These are phyloP conservation scores for Heteropelma amictum DNA, from an alignment of 2,888 invertebrate species.

Conservation along the genomic window DNA sequence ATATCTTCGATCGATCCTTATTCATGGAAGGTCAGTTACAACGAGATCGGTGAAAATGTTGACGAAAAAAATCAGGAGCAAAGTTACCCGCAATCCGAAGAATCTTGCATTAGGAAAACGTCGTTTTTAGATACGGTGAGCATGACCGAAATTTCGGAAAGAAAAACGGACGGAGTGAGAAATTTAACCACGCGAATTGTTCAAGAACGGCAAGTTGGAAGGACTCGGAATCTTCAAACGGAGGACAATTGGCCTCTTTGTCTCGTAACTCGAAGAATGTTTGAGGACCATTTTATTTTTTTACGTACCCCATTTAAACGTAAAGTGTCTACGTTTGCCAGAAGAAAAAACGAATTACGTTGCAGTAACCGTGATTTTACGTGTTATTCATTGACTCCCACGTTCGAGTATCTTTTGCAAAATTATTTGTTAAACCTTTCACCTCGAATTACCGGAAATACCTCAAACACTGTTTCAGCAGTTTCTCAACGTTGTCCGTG, in stretches of 20 bases:
- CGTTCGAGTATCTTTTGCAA: neutral
- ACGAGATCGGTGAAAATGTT: slow-evolving; percentile 2
- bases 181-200: no score
- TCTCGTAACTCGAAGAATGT: neutral
- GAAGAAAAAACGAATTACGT: no score
- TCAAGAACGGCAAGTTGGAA: neutral
- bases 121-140: slow-evolving; percentile 39
- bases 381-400: neutral
- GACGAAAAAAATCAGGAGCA: neutral
- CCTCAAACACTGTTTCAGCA: neutral
- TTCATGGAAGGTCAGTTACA: slow-evolving; percentile 36
- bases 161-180: neutral
- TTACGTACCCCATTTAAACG: neutral
- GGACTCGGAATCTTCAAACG: neutral
- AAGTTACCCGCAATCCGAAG: neutral
- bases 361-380: no score
- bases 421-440: neutral
- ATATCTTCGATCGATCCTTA: slow-evolving; percentile 11
- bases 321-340: neutral
- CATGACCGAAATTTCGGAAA: neutral
- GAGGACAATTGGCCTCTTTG: neutral
- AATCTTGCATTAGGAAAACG: neutral
- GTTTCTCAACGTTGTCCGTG: neutral
- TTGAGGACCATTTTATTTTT: neutral
- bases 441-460: neutral